Evolutionary conservation across 2,797 vertebrate species (phyloP).

Genomic region (Falco peregrinus): DNA sequence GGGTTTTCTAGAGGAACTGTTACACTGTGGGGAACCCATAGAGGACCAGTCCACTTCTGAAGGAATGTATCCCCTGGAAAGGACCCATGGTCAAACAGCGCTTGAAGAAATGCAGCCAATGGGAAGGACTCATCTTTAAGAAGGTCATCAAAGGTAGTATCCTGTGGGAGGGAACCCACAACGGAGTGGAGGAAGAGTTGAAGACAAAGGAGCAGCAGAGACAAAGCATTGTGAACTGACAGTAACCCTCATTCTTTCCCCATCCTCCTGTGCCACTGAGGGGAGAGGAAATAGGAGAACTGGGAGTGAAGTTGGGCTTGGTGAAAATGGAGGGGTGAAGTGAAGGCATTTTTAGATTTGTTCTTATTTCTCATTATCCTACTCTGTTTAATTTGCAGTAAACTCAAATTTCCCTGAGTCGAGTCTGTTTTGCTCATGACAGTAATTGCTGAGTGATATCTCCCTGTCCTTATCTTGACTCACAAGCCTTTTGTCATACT

Average conservation of each 20-base stretch:
- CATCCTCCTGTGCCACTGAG: accelerated
- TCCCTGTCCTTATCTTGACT: not conserved
- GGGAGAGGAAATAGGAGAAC: not conserved
- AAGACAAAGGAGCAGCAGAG: not conserved
- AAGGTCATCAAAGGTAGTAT: not conserved
- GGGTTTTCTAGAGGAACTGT: not conserved
- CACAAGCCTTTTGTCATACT: not conserved
- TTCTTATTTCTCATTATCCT: not conserved
- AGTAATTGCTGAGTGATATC: not conserved
- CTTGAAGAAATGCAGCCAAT: not conserved
- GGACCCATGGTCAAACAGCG: not conserved
- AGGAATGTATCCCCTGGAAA: not conserved
- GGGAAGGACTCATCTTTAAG: not conserved
- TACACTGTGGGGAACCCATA: not conserved
- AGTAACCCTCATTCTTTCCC: not conserved
- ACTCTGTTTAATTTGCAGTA: not conserved
- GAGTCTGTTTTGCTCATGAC: not conserved
- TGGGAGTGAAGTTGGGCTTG: not conserved
- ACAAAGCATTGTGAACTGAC: not conserved
- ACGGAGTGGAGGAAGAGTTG: not conserved
- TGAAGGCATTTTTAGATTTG: not conserved
- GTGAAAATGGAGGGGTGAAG: not conserved
- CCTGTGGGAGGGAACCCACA: not conserved
- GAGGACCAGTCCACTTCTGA: not conserved
- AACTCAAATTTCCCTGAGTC: not conserved